Conservation (phyloP, 2,888 invertebrate genomes). For the Myopa testacea region DNA sequence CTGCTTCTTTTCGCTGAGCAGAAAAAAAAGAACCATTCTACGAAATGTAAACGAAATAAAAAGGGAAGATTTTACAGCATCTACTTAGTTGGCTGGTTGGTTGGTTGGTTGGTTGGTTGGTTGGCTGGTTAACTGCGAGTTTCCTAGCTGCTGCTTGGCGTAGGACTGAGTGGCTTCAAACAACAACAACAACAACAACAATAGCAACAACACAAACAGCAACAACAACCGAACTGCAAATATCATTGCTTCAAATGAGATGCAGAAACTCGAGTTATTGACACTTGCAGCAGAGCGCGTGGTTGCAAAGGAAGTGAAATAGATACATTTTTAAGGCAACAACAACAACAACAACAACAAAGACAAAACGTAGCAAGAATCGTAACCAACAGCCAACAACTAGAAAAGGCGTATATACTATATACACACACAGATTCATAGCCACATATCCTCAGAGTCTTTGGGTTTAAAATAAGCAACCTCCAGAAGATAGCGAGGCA, state of each 20-base stretch:
- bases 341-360: not conserved
- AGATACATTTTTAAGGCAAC: not conserved
- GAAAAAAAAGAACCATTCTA: not conserved
- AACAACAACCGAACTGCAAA: not conserved
- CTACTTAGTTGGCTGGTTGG: constrained; percentile 3
- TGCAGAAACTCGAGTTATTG: constrained; percentile 42
- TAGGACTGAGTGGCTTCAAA: constrained; percentile 14
- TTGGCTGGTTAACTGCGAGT: constrained; percentile 37
- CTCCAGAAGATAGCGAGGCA: not conserved
- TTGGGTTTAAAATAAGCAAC: not conserved
- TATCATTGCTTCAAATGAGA: constrained; percentile 28
- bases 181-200: constrained; percentile 16
- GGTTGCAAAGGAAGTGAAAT: constrained; percentile 7
- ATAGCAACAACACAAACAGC: constrained; percentile 9
- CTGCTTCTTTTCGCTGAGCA: no score
- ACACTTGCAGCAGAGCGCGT: constrained; percentile 39
- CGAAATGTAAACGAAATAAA: not conserved
- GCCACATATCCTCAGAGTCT: no score
- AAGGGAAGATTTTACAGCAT: constrained; percentile 1
- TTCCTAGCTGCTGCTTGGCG: constrained; percentile 31
- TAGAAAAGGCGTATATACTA: not conserved
- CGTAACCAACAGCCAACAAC: not conserved
- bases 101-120: constrained; percentile 32
- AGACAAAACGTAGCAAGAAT: not conserved
- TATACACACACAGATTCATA: not conserved